Base-by-base conservation (phyloP, 2,797 vertebrate species). In the Acrossocheilus wenchowensis region DNA sequence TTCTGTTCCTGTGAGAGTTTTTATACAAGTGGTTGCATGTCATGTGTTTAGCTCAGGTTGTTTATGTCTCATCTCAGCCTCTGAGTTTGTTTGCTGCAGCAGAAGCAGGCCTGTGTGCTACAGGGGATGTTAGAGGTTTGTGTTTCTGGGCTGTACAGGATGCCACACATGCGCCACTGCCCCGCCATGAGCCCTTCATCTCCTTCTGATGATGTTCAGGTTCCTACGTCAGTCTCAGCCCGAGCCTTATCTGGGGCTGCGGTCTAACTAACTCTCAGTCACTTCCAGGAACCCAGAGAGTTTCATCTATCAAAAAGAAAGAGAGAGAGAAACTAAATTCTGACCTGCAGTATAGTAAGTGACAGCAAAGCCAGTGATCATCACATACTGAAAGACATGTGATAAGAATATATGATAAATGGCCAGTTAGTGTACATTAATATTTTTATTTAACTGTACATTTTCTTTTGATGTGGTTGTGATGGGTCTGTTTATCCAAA, bases 271-370 rank as follows among this genome's bases (percentile, higher is more conserved):
- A 94, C 94, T 95, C 93, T 94, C 92, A 93, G 92, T 91, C 93
- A 95, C 94, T 96, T 96, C 95, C 94, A 95, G 95, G 94, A 96
- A 96, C 96, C 90, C 81, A 92, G 89, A 94, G 90, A 96, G 95
- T 95, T 96, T 96, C 95, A 93, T 94, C 90, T 95, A 78, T 88
- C 83, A n/a, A 88, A 84, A 86, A 89, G 57, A 85, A 66, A 88
- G 60, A 88, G 69, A 86, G 69, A 87, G 41, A 86, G 73, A 89
- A 71, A 87, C 77, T 72, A 41, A 87, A 74, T 74, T 72, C n/a
- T 81, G 23, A 41, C 30, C 69, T 64, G 54, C 23, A 81, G 15
- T 54, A 36, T 54, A 36, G 34, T 21, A 69, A 84, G 34, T 68
- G 48, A 86, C 9, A 57, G 43, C 15, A 62, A 81, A 52, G 57